Evolutionary conservation across 2,113 vertebrate genomes (phyloP).

Genomic region (Petrocephalus zakoni): DNA sequence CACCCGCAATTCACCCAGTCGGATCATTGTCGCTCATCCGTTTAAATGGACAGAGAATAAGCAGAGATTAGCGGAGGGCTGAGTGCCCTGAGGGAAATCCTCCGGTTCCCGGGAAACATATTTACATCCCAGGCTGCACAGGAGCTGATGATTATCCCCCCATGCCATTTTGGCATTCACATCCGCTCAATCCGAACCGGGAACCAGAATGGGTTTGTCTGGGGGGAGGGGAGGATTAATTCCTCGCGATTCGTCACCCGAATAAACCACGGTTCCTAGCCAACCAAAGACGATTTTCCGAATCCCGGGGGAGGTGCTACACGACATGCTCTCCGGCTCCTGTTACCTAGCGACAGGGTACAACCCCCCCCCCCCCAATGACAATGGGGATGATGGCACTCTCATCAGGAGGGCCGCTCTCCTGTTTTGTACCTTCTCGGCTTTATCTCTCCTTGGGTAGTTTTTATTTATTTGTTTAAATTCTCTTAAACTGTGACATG

Average conservation of each 20-base stretch:
- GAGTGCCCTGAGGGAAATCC: background rate
- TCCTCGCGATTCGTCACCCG: conserved; percentile 4
- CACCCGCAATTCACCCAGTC: background rate
- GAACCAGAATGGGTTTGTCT: conserved; percentile 8
- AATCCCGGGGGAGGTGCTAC: conserved; percentile 27
- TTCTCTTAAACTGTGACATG: background rate
- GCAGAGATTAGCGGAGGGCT: background rate
- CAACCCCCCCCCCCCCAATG: background rate
- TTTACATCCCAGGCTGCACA: conserved; percentile 5
- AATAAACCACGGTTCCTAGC: conserved; percentile 26
- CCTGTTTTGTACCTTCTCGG: conserved; percentile 4
- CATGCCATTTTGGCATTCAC: conserved; percentile 14
- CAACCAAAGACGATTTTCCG: conserved; percentile 30
- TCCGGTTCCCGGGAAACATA: background rate
- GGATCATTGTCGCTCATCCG: conserved; percentile 8
- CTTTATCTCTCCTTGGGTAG: background rate
- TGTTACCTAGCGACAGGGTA: conserved; percentile 29
- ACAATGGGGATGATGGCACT: conserved; percentile 11
- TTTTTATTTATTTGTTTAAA: background rate
- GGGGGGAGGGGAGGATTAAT: background rate
- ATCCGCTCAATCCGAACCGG: background rate
- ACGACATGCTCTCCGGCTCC: conserved; percentile 18
- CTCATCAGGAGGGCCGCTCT: background rate
- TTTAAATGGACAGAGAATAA: conserved; percentile 18
- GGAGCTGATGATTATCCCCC: background rate